Conservation (phyloP, 2,888 invertebrate species). For the Papilio gigon region DNA sequence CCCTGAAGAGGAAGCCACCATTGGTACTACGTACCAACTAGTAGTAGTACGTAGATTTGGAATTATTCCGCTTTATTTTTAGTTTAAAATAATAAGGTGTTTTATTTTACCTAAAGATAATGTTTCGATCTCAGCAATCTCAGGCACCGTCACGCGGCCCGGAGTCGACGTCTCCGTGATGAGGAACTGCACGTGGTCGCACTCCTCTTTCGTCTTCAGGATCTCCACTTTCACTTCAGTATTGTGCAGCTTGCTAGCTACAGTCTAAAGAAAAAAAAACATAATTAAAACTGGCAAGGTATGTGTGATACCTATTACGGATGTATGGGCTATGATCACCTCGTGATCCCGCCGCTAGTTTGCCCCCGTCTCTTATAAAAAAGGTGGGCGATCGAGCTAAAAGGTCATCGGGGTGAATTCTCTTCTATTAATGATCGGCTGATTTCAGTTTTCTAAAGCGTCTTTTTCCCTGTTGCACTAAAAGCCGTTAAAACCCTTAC, state of each 20-base stretch:
- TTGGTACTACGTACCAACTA: too few species aligned
- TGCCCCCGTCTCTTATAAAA: too few species aligned
- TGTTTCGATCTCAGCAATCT: slow-evolving; percentile 88
- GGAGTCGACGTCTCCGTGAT: slow-evolving; percentile 92
- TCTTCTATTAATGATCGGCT: slow-evolving; percentile 2
- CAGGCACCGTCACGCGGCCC: slow-evolving; percentile 84
- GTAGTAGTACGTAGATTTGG: too few species aligned
- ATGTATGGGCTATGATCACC: too few species aligned
- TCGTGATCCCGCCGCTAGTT: too few species aligned
- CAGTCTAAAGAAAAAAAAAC: slow-evolving; percentile 84
- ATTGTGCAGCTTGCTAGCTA: slow-evolving; percentile 95
- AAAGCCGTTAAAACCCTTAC: neutral
- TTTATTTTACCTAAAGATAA: slow-evolving; percentile 84
- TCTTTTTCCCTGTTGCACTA: too few species aligned
- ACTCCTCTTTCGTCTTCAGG: slow-evolving; percentile 92
- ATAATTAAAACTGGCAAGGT: too few species aligned
- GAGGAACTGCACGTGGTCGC: slow-evolving; percentile 95
- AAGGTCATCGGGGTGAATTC: neutral
- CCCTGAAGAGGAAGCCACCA: too few species aligned
- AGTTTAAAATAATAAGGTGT: too few species aligned
- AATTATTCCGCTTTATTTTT: too few species aligned
- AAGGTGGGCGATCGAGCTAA: neutral
- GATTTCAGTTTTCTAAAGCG: too few species aligned
- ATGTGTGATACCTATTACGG: too few species aligned
- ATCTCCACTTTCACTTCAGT: slow-evolving; percentile 96